Evolutionary conservation across 2,888 invertebrate genomes (phyloP), one percentile per base, ranked within the genome.

Genomic region (Microctonus hyperodae): DNA sequence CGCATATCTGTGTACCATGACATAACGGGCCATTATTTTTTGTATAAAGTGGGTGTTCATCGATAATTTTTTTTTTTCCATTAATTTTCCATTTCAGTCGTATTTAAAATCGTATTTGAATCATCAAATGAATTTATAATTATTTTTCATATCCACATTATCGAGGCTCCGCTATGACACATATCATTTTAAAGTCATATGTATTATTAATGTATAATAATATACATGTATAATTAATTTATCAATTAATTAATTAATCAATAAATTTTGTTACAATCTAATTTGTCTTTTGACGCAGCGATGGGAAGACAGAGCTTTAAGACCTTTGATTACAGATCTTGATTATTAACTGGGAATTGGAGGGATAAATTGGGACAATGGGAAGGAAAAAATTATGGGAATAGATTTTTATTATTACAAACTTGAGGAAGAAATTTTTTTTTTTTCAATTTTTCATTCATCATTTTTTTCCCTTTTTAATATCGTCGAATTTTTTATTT

Each of bases 221-320:
- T 37, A 37, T 13, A 28, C 48, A 70, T 80, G 79, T 82, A 81
- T 79, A 13, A 23, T 51, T 7, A 11, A 23, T 51, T 51, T 22
- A 51, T 25, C 9, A 7, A 44, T 44, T 20, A 55, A 55, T 33
- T 31, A 55, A 55, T 28, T 55, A 82, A 79, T 82, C 80, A 83
- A 83, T 81, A 82, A 82, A 82, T 79, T 79, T 82, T 81, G 79
- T 78, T 76, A 70, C 75, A n/a, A 79, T 77, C 81, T 81, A 81
- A 78, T 79, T 83, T 81, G 82, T 83, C 79, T 81, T 83, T 81
- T 80, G 81, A 83, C 82, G 81, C 80, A 83, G 83, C 82, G 79
- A 81, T 81, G 83, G 83, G 83, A 83, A 83, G 83, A 83, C 83
- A 81, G 82, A 82, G 82, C 82, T 77, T n/a, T 80, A 81, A 82